Evolutionary conservation across 2,888 invertebrate genomes (phyloP), one percentile per base, ranked within the genome.

Genomic region (Thymelicus sylvestris): DNA sequence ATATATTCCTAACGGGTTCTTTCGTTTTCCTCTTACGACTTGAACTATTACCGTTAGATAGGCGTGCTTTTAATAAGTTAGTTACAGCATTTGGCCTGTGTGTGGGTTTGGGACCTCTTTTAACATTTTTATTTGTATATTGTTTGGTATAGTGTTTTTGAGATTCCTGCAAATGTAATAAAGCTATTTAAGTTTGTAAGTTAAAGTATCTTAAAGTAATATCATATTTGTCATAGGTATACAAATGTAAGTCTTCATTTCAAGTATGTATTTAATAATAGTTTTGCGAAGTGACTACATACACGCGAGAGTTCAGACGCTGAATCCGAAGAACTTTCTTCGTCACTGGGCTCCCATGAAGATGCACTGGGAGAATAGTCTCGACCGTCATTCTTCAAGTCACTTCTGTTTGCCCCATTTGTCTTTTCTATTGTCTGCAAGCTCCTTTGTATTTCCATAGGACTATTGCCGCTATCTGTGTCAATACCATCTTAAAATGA

Each of bases 321-420:
- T 3, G 71, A 88, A 8, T 81, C 85, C 10, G 84, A 84, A 1
- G 81, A 70, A 44, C 24, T 31, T 41, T 70, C 70, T 0, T 86
- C 84, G n/a, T 85, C 87, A 52, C 87, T 87, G 0, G 91, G 91
- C 24, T 78, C 86, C 92, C 92, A 92, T 0, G 87, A 88, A 0
- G 91, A 89, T 0, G 80, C 86, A 67, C 91, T 90, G 1, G 86
- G 83, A 0, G 89, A 88, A 75, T 78, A 91, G 72, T 90, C 91
- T 10, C 76, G 75, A 0, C 77, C 77, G 15, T 88, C 88, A 3
- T 83, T 81, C 15, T 72, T 57, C 24, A 44, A 69, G 3, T 82
- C 81, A 67, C 82, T 85, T 0, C 82, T 81, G 4, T 81, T 52
- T 10, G 55, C 86, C 8, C 79, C 78, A 24, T 73, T 73, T 2